These are phyloP conservation scores for human DNA, from an alignment of 2,113 vertebrate genomes.

Conservation along the genomic window GRCh38 chr14:34608001-34608500, in stretches of 20 bases:
- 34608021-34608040: conserved; percentile 96
- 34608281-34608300: neutral
- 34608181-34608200: neutral
- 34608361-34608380: neutral
- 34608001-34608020: conserved; percentile 37
- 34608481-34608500: no score
- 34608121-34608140: conserved; percentile 99
- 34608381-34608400: neutral
- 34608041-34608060: conserved; percentile 98
- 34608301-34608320: neutral
- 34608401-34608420: neutral
- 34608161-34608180: conserved; percentile 59
- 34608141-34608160: conserved; percentile 81
- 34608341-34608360: neutral
- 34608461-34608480: no score
- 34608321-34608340: neutral
- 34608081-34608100: conserved; percentile 98
- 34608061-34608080: conserved; percentile 99
- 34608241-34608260: neutral
- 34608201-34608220: neutral
- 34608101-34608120: conserved; percentile 98
- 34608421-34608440: no score
- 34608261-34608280: neutral
- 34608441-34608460: no score
- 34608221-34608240: neutral